These are phyloP conservation scores for Clepsis dumicolana DNA, from an alignment of 2,888 invertebrate genomes.

Conservation along the genomic window DNA sequence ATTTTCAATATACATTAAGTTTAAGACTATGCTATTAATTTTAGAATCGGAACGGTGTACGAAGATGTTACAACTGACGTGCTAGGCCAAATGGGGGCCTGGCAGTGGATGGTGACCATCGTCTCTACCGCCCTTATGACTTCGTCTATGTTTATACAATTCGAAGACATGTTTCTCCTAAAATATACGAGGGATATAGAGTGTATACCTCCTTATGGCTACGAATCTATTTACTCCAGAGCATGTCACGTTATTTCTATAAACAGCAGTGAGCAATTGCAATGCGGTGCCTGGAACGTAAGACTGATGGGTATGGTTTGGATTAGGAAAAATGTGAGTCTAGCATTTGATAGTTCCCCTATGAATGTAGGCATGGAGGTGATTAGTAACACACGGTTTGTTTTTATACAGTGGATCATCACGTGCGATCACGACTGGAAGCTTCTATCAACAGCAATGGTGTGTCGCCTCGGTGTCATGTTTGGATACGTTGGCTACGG, in stretches of 20 bases:
- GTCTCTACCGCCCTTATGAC: constrained; percentile 62
- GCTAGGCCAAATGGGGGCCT: constrained; percentile 71
- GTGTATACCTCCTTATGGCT: constrained; percentile 59
- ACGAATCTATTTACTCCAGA: constrained; percentile 58
- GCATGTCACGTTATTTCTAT: constrained; percentile 59
- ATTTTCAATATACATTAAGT: background rate
- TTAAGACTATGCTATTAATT: constrained; percentile 48
- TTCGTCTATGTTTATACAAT: constrained; percentile 68
- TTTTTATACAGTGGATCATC: constrained; percentile 68
- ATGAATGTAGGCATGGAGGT: background rate
- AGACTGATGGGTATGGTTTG: constrained; percentile 71
- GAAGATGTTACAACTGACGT: constrained; percentile 81
- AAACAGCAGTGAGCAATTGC: constrained; percentile 59
- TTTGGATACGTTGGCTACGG: constrained; percentile 76
- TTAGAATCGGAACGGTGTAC: constrained; percentile 74
- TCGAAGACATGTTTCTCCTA: constrained; percentile 72
- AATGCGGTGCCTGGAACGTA: constrained; percentile 69
- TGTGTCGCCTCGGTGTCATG: constrained; percentile 71
- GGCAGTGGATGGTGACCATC: constrained; percentile 78
- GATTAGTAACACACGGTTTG: background rate
- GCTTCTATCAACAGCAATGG: constrained; percentile 68
- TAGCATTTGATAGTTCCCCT: background rate
- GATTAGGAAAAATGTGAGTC: constrained; percentile 72
- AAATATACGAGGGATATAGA: constrained; percentile 56
- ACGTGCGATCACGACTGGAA: constrained; percentile 70